Base-by-base conservation (phyloP, 2,888 invertebrate genomes). In the Euplagia quadripunctaria region DNA sequence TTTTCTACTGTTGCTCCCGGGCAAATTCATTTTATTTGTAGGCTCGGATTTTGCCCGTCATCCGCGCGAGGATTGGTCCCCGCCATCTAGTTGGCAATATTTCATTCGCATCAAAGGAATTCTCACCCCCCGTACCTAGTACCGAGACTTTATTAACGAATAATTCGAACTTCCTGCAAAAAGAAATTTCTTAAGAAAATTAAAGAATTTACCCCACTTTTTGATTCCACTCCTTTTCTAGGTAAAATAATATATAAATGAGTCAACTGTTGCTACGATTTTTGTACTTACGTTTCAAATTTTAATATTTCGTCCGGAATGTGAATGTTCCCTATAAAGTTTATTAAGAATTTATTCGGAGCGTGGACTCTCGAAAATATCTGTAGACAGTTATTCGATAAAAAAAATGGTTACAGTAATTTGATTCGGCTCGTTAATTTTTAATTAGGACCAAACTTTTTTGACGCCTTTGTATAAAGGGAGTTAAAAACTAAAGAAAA, bases 1-100 rank as follows among this genome's bases (percentile, higher is more conserved):
- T 96, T 96, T 96, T 96, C 96, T 96, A 94, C 94, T 91, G 93
- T 94, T 91, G 94, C 95, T 92, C 88, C 90, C 90, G 92, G 94
- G 90, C 90, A 91, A 93, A 94, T 93, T 94, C 94, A 93, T 95
- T 96, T 95, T 94, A 94, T 94, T 94, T 93, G 93, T 92, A 92
- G 93, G 92, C 93, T 89, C 90, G 92, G 93, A 94, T 94, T 94
- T 86, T 91, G 88, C 89, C 88, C 91, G 94, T 93, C 94, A 91
- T 90, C 89, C 90, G 87, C 88, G 85, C 82, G 87, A 79, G 86
- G 87, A 90, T 91, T 87, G 88, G 88, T 85, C 88, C 85, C 84
- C 83, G 83, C 83, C 74, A 85, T 86, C 90, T 91, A 93, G 84
- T 84, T 84, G 91, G 91, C 93, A 92, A 94, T 94, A 94, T 94